Conservation (phyloP, 2,888 invertebrate genomes). For the Watsonalla binaria region DNA sequence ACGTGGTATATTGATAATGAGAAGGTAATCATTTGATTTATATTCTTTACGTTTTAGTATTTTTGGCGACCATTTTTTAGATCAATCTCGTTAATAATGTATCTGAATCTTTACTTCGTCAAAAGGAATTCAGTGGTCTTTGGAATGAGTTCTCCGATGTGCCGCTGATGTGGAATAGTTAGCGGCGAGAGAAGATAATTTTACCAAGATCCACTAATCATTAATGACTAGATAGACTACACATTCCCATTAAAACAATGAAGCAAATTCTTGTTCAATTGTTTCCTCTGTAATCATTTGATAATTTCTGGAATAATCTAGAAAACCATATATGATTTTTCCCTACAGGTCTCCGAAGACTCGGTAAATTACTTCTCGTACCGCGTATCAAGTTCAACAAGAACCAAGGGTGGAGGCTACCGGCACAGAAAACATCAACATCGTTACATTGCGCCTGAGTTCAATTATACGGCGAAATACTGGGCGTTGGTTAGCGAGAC, state of each 20-base stretch:
- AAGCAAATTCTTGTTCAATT: too few relatives aligned
- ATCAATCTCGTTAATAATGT: too few relatives aligned
- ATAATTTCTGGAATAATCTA: background rate
- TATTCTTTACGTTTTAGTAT: background rate
- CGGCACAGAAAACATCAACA: slow-evolving; percentile 68
- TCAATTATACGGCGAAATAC: slow-evolving; percentile 69
- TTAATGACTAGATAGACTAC: too few relatives aligned
- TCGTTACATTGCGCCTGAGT: slow-evolving; percentile 69
- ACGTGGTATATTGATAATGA: slow-evolving; percentile 88
- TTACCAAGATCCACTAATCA: too few relatives aligned
- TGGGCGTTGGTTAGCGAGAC: slow-evolving; percentile 72
- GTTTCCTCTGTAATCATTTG: too few relatives aligned
- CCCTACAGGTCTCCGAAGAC: slow-evolving; percentile 56
- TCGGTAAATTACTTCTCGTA: slow-evolving; percentile 66
- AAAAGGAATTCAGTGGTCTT: too few relatives aligned
- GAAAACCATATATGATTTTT: background rate
- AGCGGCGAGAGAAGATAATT: too few relatives aligned
- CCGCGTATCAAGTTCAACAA: slow-evolving; percentile 67
- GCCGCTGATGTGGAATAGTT: too few relatives aligned
- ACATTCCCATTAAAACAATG: too few relatives aligned
- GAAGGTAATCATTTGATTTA: slow-evolving; percentile 73
- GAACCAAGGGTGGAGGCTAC: slow-evolving; percentile 66
- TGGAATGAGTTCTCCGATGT: too few relatives aligned
- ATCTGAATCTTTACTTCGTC: too few relatives aligned
- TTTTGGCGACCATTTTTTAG: background rate